Conservation (phyloP, 2,113 vertebrate genomes). For the Alethe diademata region DNA sequence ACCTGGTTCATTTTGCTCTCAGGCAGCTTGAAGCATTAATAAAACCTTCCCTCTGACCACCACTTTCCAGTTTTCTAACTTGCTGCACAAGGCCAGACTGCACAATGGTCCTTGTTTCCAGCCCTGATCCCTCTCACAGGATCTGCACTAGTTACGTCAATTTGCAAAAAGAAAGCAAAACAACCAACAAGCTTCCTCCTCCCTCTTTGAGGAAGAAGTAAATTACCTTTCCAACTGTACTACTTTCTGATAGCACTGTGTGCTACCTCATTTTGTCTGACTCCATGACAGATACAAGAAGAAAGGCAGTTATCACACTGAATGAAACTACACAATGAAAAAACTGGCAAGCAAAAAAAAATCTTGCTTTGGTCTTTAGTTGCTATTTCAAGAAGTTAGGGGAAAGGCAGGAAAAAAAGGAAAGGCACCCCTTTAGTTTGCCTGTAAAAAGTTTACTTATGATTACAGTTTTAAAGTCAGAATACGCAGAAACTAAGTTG, state of each 20-base stretch:
- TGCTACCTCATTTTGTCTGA: background rate
- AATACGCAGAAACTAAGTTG: background rate
- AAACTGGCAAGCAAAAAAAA: background rate
- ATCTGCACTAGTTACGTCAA: background rate
- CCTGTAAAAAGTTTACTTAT: background rate
- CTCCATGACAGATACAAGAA: background rate
- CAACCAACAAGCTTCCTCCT: background rate
- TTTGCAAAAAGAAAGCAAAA: background rate
- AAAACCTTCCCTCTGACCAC: background rate
- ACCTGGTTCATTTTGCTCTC: background rate
- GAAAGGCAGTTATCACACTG: background rate
- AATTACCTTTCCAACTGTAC: background rate
- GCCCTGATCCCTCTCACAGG: conserved; percentile 24
- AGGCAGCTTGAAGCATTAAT: background rate
- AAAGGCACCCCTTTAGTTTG: background rate
- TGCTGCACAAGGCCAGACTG: background rate
- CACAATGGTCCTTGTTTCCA: background rate
- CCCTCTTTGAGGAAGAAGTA: background rate
- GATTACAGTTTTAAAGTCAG: background rate
- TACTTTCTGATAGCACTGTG: background rate
- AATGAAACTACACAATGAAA: background rate
- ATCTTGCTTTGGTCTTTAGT: background rate
- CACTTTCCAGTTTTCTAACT: background rate
- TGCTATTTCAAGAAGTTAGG: background rate
- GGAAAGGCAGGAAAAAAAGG: background rate